Evolutionary conservation across 2,797 vertebrate species (phyloP), one percentile per base, ranked within the genome.

Genomic region (Microctenopoma lineatum): DNA sequence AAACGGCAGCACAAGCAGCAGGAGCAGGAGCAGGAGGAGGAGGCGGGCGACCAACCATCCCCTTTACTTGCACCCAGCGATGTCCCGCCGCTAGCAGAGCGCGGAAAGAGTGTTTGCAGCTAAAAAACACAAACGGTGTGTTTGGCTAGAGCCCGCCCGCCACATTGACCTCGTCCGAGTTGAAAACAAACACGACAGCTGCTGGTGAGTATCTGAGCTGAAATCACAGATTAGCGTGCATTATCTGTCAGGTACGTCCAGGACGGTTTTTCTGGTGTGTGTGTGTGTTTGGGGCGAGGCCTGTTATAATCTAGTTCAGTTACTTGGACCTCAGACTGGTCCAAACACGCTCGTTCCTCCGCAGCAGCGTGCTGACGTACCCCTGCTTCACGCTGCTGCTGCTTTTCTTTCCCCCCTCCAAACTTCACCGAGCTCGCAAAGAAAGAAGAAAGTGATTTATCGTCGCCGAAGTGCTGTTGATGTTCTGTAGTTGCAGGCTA

Each of bases 171-270:
- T 77, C 51, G 14, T 27, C 52, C 12, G 21, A 55, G 38, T 55
- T 27, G 36, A 21, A 48, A 25, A 44, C 36, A 46, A 21, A 42
- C 44, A 11, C 32, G 2, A 48, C 57, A 54, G 53, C 75, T 71
- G 79, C 77, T 34, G 81, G 88, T 88, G 66, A 90, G 88, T 81
- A 38, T 21, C 7, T 50, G 0, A 14, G 7, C 21, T 27, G 1
- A 32, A 11, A 1, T 1, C 7, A 4, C 0, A 25, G 0, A 16
- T n/a, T 13, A 47, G 0, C 42, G 13, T 16, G 42, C n/a, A 18
- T 42, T 51, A 16, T 25, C 14, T 13, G 0, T 12, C n/a, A 32
- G 11, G 41, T 10, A 3, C 12, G 7, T 0, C 0, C 2, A n/a
- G 12, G 14, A 1, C 15, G 5, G 4, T 0, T 44, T 52, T 10